These are phyloP conservation scores for Pasiphila rectangulata DNA, from an alignment of 2,888 invertebrate genomes.

Conservation along the genomic window DNA sequence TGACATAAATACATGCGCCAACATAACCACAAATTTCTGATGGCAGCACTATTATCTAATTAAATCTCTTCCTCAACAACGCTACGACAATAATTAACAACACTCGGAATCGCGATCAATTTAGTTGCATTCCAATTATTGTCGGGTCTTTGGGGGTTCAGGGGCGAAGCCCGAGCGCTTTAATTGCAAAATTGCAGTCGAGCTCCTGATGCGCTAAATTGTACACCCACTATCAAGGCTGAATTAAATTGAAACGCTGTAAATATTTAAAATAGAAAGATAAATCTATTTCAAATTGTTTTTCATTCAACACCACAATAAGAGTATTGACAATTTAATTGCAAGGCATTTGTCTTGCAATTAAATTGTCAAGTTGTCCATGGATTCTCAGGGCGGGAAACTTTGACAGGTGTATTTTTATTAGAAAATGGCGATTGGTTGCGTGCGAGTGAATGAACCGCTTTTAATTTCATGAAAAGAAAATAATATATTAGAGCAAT, in stretches of 20 bases:
- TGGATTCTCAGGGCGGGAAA: constrained; percentile 22
- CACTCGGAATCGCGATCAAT: constrained; percentile 44
- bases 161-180: constrained; percentile 30
- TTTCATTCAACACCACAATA: too few species aligned
- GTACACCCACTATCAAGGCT: constrained; percentile 36
- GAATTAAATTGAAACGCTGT: constrained; percentile 35
- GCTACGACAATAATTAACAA: constrained; percentile 40
- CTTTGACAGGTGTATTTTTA: constrained; percentile 24
- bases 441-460: constrained; percentile 1
- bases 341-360: constrained; percentile 3
- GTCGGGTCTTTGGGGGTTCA: constrained; percentile 33
- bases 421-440: constrained; percentile 5
- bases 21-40: too few species aligned
- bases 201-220: constrained; percentile 32
- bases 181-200: constrained; percentile 40
- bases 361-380: constrained; percentile 15
- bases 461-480: constrained; percentile 17
- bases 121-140: constrained; percentile 41
- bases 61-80: constrained; percentile 33
- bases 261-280: constrained; percentile 1
- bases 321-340: not conserved
- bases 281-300: not conserved
- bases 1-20: too few species aligned
- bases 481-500: constrained; percentile 22
- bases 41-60: constrained; percentile 23